phyloP scores from a whole-genome alignment of 2,888 invertebrate species.

The Drosophila algonquin region DNA sequence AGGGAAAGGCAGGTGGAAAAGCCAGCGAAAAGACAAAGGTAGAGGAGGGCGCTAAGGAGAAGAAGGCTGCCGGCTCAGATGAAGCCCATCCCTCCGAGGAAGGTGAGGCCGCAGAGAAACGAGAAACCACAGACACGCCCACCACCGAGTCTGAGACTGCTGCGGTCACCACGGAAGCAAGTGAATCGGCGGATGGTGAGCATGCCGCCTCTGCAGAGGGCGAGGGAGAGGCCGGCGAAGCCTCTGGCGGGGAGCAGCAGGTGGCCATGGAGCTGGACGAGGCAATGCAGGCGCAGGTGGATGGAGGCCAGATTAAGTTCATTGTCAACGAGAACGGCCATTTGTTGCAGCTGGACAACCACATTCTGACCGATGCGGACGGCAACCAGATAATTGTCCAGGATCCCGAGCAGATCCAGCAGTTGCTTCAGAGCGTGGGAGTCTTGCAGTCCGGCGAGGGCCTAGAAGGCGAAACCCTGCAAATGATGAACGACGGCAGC shows the following conservation, averaged over 20 bases:
- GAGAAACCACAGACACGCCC: conserved; percentile 44
- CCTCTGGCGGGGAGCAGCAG: conserved; percentile 74
- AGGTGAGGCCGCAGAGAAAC: conserved; percentile 41
- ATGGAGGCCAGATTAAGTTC: conserved; percentile 84
- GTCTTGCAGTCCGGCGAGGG: conserved; percentile 84
- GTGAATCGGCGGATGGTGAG: conserved; percentile 49
- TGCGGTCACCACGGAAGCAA: conserved; percentile 46
- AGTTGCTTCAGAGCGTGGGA: conserved; percentile 84
- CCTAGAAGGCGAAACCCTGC: conserved; percentile 83
- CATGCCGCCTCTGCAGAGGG: conserved; percentile 41
- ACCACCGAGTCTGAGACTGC: conserved; percentile 50
- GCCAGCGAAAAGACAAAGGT: conserved; percentile 33
- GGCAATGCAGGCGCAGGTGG: conserved; percentile 84
- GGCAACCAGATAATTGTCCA: conserved; percentile 84
- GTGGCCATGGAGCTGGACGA: conserved; percentile 84
- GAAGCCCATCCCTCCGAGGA: conserved; percentile 30
- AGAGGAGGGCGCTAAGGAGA: conserved; percentile 50
- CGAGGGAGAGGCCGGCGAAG: conserved; percentile 56
- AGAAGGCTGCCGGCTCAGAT: conserved; percentile 34
- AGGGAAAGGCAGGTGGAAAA: conserved; percentile 43
- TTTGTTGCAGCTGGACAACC: conserved; percentile 83
- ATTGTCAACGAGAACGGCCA: conserved; percentile 84
- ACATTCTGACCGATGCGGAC: conserved; percentile 84
- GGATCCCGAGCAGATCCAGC: conserved; percentile 84
- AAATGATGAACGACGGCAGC: conserved; percentile 84